These are phyloP conservation scores for Calvadosia cruxmelitensis DNA, from an alignment of 30 jellyfish, hydroid and myxozoan genomes.

Conservation along the genomic window DNA sequence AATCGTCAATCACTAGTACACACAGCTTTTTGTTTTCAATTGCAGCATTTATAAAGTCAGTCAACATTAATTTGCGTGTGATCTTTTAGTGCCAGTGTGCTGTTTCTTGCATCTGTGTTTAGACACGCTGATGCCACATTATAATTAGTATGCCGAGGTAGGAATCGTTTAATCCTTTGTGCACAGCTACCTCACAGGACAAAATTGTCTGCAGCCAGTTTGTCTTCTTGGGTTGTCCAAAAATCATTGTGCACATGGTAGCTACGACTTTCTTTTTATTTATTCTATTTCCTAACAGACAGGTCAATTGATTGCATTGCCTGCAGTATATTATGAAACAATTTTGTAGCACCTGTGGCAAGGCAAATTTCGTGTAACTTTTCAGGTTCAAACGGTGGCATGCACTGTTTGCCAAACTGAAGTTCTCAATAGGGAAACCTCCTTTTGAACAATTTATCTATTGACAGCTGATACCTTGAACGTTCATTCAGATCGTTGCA, in stretches of 20 bases:
- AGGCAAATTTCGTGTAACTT: constrained; percentile 3
- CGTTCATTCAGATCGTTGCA: too few species aligned
- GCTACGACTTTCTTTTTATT: constrained; percentile 11
- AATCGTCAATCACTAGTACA: constrained; percentile 15
- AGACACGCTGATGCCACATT: constrained; percentile 11
- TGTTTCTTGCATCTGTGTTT: constrained; percentile 4
- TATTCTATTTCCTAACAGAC: background rate
- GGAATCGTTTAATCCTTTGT: constrained; percentile 16
- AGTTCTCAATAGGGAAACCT: constrained; percentile 6
- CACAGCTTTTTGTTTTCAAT: constrained; percentile 3
- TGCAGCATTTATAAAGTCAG: constrained; percentile 8
- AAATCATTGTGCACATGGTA: constrained; percentile 10
- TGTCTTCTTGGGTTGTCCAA: constrained; percentile 20
- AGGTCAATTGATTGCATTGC: constrained; percentile 12
- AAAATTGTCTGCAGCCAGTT: constrained; percentile 27
- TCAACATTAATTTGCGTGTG: constrained; percentile 1
- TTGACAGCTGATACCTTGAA: too few species aligned
- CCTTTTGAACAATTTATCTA: too few species aligned
- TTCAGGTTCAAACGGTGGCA: constrained; percentile 26
- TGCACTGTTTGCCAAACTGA: background rate
- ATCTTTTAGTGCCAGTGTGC: background rate
- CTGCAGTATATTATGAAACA: constrained; percentile 1
- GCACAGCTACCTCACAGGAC: constrained; percentile 20
- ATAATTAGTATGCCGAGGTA: constrained; percentile 3
- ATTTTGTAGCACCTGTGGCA: constrained; percentile 14